Evolutionary conservation across 2,797 vertebrate species (phyloP).

Genomic region (Sebastes iracundus): DNA sequence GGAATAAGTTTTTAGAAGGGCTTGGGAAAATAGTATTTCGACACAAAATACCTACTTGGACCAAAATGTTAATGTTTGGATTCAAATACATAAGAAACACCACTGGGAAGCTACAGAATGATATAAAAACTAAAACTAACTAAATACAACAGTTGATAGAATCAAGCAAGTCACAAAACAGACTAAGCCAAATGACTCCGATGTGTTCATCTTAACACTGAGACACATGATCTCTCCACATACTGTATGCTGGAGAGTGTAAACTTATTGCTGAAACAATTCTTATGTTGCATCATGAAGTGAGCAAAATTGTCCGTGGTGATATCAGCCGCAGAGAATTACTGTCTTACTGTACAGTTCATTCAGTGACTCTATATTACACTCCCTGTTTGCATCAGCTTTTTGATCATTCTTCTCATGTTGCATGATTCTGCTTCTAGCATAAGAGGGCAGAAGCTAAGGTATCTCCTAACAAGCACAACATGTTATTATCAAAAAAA

Average conservation of each 20-base stretch:
- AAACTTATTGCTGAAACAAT: constrained; percentile 58
- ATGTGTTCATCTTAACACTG: background rate
- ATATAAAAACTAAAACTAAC: too few relatives aligned
- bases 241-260: background rate
- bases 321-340: constrained; percentile 47
- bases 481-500: constrained; percentile 1
- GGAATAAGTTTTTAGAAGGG: too few relatives aligned
- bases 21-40: too few relatives aligned
- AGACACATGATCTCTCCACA: background rate
- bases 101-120: too few relatives aligned
- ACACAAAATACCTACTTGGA: too few relatives aligned
- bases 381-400: constrained; percentile 63
- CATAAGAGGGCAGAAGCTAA: constrained; percentile 10
- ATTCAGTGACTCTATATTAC: constrained; percentile 46
- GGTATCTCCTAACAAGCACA: background rate
- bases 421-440: constrained; percentile 24
- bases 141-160: background rate
- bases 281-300: constrained; percentile 64
- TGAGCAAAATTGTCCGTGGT: constrained; percentile 41
- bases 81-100: too few relatives aligned
- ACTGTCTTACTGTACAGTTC: constrained; percentile 48
- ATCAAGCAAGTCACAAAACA: background rate
- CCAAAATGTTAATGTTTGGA: too few relatives aligned
- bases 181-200: background rate
- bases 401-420: constrained; percentile 60